A percentile compares a stretch with the other conserved stretches of the same genome.
phyloP scores from a whole-genome alignment of 2,888 invertebrate species.

The Polydrusus pterygomalis region DNA sequence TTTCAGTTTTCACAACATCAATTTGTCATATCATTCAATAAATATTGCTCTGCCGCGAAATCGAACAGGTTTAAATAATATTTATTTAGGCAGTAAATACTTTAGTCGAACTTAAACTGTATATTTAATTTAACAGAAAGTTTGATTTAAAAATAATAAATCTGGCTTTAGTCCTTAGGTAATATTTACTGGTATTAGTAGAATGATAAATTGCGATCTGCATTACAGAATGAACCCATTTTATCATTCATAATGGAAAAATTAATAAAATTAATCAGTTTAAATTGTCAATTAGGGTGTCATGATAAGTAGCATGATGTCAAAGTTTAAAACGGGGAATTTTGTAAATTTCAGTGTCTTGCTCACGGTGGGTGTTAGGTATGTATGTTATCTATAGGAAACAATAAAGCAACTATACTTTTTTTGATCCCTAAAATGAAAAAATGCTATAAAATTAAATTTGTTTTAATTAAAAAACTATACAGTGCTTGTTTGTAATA shows the following conservation, averaged over 20 bases:
- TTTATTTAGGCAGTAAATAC: slow-evolving; percentile 6
- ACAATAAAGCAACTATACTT: too few species aligned
- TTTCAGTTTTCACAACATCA: too few species aligned
- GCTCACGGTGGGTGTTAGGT: too few species aligned
- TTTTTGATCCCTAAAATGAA: too few species aligned
- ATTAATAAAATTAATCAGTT: not conserved
- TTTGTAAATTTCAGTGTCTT: too few species aligned
- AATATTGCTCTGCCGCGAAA: not conserved
- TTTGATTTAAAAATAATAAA: slow-evolving; percentile 18
- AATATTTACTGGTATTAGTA: not conserved
- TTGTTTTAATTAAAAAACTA: too few species aligned
- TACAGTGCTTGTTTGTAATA: too few species aligned
- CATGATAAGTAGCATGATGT: too few species aligned
- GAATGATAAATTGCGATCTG: not conserved
- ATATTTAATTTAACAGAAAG: slow-evolving; percentile 6
- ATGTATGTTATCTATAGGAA: too few species aligned
- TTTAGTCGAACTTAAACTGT: not conserved
- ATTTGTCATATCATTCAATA: not conserved
- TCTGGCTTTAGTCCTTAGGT: not conserved
- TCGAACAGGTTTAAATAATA: not conserved
- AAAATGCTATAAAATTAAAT: too few species aligned
- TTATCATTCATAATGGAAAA: not conserved
- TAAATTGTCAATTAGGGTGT: not conserved
- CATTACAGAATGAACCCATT: not conserved
- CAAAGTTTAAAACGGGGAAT: too few species aligned